phyloP scores from a whole-genome alignment of 2,888 invertebrate genomes.

The Aphrophora alni region DNA sequence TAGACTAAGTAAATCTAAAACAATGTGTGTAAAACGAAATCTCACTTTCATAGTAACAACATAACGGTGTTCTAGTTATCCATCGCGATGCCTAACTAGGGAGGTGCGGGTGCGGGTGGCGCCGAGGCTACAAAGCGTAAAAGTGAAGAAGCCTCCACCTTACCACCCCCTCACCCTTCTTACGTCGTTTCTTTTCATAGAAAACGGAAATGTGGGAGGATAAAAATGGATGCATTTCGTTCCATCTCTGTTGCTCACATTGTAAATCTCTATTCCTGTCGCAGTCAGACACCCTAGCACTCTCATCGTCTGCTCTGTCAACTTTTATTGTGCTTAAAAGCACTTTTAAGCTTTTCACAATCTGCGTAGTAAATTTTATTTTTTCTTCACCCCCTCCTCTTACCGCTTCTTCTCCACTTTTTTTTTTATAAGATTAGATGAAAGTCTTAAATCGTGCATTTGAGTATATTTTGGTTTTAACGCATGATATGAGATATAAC shows the following conservation, averaged over 20 bases:
- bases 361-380: slow-evolving; percentile 37
- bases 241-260: slow-evolving; percentile 23
- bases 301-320: slow-evolving; percentile 32
- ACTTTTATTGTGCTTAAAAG: slow-evolving; percentile 40
- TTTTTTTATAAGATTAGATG: slow-evolving; percentile 4
- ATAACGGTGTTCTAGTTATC: background rate
- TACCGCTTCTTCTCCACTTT: background rate
- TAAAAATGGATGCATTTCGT: slow-evolving; percentile 30
- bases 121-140: slow-evolving; percentile 22
- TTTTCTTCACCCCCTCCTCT: background rate
- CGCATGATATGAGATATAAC: background rate
- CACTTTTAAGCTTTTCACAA: slow-evolving; percentile 39
- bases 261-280: background rate
- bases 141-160: slow-evolving; percentile 35
- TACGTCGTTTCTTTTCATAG: slow-evolving; percentile 9
- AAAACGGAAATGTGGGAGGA: slow-evolving; percentile 24
- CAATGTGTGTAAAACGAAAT: too few relatives aligned
- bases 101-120: background rate
- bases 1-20: too few relatives aligned
- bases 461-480: slow-evolving; percentile 5
- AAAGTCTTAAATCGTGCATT: background rate
- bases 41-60: too few relatives aligned
- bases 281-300: background rate
- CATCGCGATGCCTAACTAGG: background rate
- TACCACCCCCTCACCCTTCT: slow-evolving; percentile 11